phyloP scores from a whole-genome alignment of 2,113 vertebrate species.

The Bostrychus sinensis region DNA sequence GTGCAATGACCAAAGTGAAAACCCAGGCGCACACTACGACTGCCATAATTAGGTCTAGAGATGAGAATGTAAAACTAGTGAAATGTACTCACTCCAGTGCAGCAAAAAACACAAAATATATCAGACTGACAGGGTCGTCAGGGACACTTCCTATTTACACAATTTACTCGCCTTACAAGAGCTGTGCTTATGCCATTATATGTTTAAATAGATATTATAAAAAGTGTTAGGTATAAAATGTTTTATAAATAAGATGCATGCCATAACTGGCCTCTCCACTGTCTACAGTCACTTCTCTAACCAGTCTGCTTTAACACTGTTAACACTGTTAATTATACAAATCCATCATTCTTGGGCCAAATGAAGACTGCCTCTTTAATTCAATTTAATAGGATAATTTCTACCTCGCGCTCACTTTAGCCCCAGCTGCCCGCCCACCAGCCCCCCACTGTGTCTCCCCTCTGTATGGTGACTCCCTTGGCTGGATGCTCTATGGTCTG shows the following conservation, averaged over 20 bases:
- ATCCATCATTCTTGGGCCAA: constrained; percentile 85
- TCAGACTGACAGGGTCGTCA: constrained; percentile 49
- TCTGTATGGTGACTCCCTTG: constrained; percentile 68
- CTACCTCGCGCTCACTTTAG: constrained; percentile 78
- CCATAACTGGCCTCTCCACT: constrained; percentile 57
- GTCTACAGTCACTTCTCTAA: constrained; percentile 71
- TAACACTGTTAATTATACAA: constrained; percentile 84
- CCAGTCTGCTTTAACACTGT: constrained; percentile 81
- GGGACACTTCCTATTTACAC: constrained; percentile 42
- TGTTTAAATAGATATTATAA: not conserved
- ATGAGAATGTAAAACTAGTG: constrained; percentile 74
- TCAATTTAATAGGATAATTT: constrained; percentile 85
- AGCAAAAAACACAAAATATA: constrained; percentile 53
- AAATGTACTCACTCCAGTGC: constrained; percentile 67
- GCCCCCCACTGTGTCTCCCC: constrained; percentile 59
- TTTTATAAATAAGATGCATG: constrained; percentile 27
- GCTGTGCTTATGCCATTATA: not conserved
- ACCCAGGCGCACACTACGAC: constrained; percentile 58
- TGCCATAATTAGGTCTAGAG: constrained; percentile 75
- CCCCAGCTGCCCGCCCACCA: constrained; percentile 76
- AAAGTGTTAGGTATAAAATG: constrained; percentile 3
- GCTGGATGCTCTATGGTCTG: constrained; percentile 49
- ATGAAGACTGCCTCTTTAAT: constrained; percentile 87
- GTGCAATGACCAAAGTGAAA: constrained; percentile 75
- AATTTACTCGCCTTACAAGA: constrained; percentile 42